Evolutionary conservation across 2,888 invertebrate genomes (phyloP), one percentile per base, ranked within the genome.

Genomic region (Agonopterix subpropinquella): DNA sequence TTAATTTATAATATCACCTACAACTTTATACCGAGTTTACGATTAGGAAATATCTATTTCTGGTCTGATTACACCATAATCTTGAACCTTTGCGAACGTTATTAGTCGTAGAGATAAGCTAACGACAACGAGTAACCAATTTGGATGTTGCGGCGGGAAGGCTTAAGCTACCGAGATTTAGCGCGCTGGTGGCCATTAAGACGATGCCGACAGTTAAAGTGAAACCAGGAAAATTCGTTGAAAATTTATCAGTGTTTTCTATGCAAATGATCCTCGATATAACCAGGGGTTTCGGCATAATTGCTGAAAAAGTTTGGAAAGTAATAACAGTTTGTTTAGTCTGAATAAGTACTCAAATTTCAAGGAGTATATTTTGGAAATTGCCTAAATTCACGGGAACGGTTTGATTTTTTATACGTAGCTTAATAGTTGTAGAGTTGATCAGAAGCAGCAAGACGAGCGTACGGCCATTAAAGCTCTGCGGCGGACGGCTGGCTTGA

Each of bases 401-500:
- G 51, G 50, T 51, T 49, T 45, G 52, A 48, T 54, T 54, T 45
- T 41, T 47, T 53, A 45, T 51, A 28, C 7, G 4, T 39, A 44
- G 45, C 43, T 54, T 66, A 73, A 74, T 73, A 58, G 65, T 61
- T 55, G 62, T 59, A 52, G 65, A 67, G 68, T 70, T 63, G 68
- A 73, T 75, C 65, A 65, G 63, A 59, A 57, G 61, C 57, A 60
- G 62, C 65, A 69, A 73, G 75, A 72, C 63, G 67, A 67, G 70
- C 66, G 64, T 62, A 67, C 59, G 67, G 58, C 72, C 72, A 73
- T 79, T 78, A 75, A 73, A 76, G 69, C 74, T 65, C 68, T 75
- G 75, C 66, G 67, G 67, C 66, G 65, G 72, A 71, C 72, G 68
- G 67, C 60, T 56, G 56, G 54, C 54, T 74, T 82, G 84, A 85